Evolutionary conservation across 2,888 invertebrate species (phyloP).

Genomic region (Itoplectis maculator): DNA sequence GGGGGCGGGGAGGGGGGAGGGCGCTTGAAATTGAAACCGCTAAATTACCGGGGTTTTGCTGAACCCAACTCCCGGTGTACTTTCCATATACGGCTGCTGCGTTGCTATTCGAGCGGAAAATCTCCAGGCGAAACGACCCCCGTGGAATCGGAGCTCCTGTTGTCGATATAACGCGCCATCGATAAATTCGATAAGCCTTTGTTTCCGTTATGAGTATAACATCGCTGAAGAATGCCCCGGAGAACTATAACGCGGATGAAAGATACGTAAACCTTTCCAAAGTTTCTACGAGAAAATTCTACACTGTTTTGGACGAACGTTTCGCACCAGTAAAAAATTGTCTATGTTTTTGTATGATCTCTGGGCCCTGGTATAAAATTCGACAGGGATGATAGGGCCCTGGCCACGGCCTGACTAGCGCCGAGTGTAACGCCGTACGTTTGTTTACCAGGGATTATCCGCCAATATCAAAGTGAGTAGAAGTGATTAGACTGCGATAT

Average conservation of each 20-base stretch:
- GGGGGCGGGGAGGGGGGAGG: too few relatives aligned
- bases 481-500: too few relatives aligned
- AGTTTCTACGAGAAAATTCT: neutral
- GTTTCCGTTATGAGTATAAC: slow-evolving; percentile 17
- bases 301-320: too few relatives aligned
- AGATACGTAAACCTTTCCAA: neutral
- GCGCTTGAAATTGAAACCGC: slow-evolving; percentile 23
- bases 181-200: slow-evolving; percentile 51
- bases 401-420: too few relatives aligned
- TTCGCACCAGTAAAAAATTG: too few relatives aligned
- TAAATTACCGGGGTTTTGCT: neutral
- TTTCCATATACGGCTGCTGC: slow-evolving; percentile 1
- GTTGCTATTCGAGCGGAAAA: slow-evolving; percentile 13
- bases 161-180: slow-evolving; percentile 30
- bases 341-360: too few relatives aligned
- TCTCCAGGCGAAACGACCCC: slow-evolving; percentile 9
- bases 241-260: slow-evolving; percentile 23
- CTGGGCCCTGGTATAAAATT: too few relatives aligned
- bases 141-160: slow-evolving; percentile 35
- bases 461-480: too few relatives aligned
- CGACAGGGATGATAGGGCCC: too few relatives aligned
- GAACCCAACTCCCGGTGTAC: neutral
- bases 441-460: too few relatives aligned
- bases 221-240: slow-evolving; percentile 23
- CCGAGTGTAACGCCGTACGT: too few relatives aligned